Percentiles rank a stretch among this genome's conserved stretches.
These are phyloP conservation scores for Xestoiulus laeticollis DNA, from an alignment of 2,888 invertebrate genomes.

Conservation along the genomic window DNA sequence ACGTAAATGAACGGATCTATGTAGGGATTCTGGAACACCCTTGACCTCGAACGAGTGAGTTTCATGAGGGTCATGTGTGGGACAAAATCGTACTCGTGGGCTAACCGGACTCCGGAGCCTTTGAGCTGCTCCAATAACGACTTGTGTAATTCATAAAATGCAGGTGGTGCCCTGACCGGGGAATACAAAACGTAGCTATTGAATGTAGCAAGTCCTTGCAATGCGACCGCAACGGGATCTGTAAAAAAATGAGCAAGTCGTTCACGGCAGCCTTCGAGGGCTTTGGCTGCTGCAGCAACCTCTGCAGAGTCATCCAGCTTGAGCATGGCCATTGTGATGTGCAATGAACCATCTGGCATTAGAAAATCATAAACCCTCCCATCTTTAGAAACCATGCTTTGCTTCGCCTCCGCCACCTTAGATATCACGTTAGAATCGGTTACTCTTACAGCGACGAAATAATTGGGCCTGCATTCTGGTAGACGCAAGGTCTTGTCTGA, in stretches of 20 bases:
- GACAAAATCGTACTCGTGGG: slow-evolving; percentile 42
- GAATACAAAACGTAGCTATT: slow-evolving; percentile 48
- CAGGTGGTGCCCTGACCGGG: background rate
- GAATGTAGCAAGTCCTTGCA: slow-evolving; percentile 49
- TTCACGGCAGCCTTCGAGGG: background rate
- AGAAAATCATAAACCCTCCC: slow-evolving; percentile 22
- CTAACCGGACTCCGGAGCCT: background rate
- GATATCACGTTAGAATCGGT: slow-evolving; percentile 45
- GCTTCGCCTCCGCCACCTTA: background rate
- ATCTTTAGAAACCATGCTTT: background rate
- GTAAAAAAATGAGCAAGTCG: background rate
- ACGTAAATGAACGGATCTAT: slow-evolving; percentile 49
- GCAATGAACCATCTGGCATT: slow-evolving; percentile 48
- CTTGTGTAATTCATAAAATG: slow-evolving; percentile 38
- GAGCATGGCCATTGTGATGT: slow-evolving; percentile 52
- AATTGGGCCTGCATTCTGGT: slow-evolving; percentile 45
- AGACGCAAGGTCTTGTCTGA: background rate
- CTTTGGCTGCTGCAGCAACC: background rate
- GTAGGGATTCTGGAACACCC: slow-evolving; percentile 39
- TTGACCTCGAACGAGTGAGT: slow-evolving; percentile 40
- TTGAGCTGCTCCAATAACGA: background rate
- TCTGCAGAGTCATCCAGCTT: slow-evolving; percentile 18
- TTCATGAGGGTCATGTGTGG: slow-evolving; percentile 53
- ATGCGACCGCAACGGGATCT: slow-evolving; percentile 1
- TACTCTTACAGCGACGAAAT: slow-evolving; percentile 52